These are phyloP conservation scores for Calephelis nemesis DNA, from an alignment of 1,140 invertebrate species.

Conservation along the genomic window DNA sequence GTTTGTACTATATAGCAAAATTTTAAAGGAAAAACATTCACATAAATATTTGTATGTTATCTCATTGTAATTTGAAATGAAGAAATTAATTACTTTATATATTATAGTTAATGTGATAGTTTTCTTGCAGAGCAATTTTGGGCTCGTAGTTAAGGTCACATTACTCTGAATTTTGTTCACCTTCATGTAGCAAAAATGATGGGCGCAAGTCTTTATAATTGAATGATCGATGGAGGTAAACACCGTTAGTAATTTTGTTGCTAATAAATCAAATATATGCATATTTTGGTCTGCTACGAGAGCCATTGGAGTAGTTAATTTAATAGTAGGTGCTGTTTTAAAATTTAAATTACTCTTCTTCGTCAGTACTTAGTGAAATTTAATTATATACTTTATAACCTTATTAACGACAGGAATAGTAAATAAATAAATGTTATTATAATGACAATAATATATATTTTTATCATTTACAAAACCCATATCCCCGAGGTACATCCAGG, in stretches of 20 bases:
- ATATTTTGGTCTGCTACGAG: too few species aligned
- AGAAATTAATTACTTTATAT: neutral
- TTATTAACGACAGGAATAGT: too few species aligned
- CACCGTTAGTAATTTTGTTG: conserved; percentile 8
- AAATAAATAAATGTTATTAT: too few species aligned
- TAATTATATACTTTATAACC: too few species aligned
- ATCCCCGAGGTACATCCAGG: too few species aligned
- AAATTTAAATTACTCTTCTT: too few species aligned
- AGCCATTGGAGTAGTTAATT: too few species aligned
- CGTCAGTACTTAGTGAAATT: too few species aligned
- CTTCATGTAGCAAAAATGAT: conserved; percentile 28
- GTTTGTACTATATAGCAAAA: conserved; percentile 53
- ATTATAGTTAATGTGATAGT: neutral
- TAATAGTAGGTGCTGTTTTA: too few species aligned
- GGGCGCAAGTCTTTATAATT: conserved; percentile 26
- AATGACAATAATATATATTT: too few species aligned
- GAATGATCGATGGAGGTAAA: conserved; percentile 56
- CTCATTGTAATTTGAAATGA: conserved; percentile 12
- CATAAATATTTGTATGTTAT: conserved; percentile 34
- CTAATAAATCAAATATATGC: neutral
- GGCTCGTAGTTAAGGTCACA: conserved; percentile 41
- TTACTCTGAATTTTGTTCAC: conserved; percentile 36
- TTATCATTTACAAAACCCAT: too few species aligned
- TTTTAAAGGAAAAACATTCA: conserved; percentile 57
- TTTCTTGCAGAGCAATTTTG: conserved; percentile 37